Conservation (phyloP, 2,797 vertebrate species). For the Amblyraja radiata region DNA sequence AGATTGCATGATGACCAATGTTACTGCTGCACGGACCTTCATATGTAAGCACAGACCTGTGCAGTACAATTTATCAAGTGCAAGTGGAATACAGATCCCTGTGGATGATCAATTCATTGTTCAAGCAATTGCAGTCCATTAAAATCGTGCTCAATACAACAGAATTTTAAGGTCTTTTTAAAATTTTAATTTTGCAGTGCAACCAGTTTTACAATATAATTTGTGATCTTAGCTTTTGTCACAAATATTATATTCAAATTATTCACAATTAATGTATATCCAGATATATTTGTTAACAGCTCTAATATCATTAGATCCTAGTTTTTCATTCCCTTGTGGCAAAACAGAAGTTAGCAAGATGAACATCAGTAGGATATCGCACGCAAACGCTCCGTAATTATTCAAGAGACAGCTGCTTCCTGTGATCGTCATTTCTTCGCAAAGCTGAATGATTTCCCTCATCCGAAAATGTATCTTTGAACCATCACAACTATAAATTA, state of each 20-base stretch:
- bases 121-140: no score
- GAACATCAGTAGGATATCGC: neutral
- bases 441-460: neutral
- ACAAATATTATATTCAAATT: neutral
- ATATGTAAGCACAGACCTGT: no score
- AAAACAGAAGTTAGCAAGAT: neutral
- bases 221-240: neutral
- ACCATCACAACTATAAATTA: neutral
- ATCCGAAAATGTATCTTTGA: neutral
- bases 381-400: neutral
- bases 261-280: neutral
- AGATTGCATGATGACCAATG: no score
- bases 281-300: neutral
- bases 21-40: no score
- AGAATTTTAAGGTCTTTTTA: no score
- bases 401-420: neutral
- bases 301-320: neutral
- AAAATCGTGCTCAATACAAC: no score
- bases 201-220: neutral
- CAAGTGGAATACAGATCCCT: no score
- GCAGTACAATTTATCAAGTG: no score
- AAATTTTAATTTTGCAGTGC: neutral
- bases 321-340: neutral
- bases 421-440: neutral
- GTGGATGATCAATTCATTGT: no score